These are phyloP conservation scores for Nasonia oneida DNA, from an alignment of 2,888 invertebrate species.

Conservation along the genomic window DNA sequence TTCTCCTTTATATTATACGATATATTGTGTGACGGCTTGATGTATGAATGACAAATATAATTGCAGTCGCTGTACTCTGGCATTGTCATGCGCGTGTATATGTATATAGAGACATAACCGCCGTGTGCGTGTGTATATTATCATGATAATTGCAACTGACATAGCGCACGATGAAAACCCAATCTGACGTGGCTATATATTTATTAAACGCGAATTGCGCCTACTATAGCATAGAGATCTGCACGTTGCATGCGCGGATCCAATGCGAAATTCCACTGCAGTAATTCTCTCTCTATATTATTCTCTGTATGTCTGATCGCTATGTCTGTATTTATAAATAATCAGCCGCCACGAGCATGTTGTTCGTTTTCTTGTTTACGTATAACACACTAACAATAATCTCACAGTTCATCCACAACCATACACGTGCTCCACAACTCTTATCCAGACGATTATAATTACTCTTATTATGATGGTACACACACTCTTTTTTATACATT, in stretches of 20 bases:
- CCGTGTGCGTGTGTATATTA: not conserved
- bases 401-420: conserved; percentile 55
- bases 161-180: conserved; percentile 25
- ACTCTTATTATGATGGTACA: conserved; percentile 10
- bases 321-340: conserved; percentile 31
- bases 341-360: conserved; percentile 47
- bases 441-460: conserved; percentile 34
- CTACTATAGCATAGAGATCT: not conserved
- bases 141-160: conserved; percentile 37
- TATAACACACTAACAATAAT: conserved; percentile 39
- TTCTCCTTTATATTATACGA: conserved; percentile 21
- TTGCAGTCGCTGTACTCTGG: conserved; percentile 12
- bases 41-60: conserved; percentile 52
- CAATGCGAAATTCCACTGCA: not conserved
- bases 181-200: conserved; percentile 5
- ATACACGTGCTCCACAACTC: conserved; percentile 52
- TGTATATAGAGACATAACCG: not conserved
- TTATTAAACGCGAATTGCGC: not conserved
- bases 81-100: not conserved
- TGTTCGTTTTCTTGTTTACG: conserved; percentile 16
- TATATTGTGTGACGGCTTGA: conserved; percentile 35
- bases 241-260: conserved; percentile 37
- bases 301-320: not conserved
- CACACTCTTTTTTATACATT: conserved; percentile 42
- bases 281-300: not conserved